Percentiles rank a stretch among this genome's conserved stretches.
phyloP scores from a whole-genome alignment of 2,888 invertebrate genomes.

The Drosophila sordidula region DNA sequence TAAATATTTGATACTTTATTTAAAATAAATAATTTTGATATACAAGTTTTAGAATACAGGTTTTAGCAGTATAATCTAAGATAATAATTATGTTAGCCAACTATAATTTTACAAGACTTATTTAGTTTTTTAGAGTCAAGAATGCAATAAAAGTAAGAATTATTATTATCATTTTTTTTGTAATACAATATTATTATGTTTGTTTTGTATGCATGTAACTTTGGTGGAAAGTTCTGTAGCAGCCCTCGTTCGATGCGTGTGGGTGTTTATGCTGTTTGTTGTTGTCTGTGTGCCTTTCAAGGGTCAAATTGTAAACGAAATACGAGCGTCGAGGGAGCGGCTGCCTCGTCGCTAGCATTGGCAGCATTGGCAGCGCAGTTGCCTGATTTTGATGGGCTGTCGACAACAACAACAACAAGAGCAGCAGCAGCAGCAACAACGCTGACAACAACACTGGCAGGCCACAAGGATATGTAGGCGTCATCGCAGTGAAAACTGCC shows the following conservation, averaged over 20 bases:
- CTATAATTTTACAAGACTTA: no score
- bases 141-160: no score
- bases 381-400: slow-evolving; percentile 70
- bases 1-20: no score
- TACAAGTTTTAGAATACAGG: no score
- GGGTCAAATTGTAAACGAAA: slow-evolving; percentile 79
- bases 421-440: slow-evolving; percentile 32
- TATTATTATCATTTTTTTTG: no score
- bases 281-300: slow-evolving; percentile 65
- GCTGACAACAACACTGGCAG: slow-evolving; percentile 47
- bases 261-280: slow-evolving; percentile 34
- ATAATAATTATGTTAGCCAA: no score
- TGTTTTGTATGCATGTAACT: no score
- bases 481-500: slow-evolving; percentile 57
- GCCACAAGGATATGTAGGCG: slow-evolving; percentile 68
- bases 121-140: no score
- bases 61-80: no score
- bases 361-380: slow-evolving; percentile 48
- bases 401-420: slow-evolving; percentile 53
- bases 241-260: slow-evolving; percentile 32
- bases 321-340: slow-evolving; percentile 66
- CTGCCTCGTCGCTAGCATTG: slow-evolving; percentile 35
- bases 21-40: no score
- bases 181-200: no score
- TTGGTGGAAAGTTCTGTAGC: not conserved